These are phyloP conservation scores for Clinocottus analis DNA, from an alignment of 2,113 vertebrate species.

Conservation along the genomic window DNA sequence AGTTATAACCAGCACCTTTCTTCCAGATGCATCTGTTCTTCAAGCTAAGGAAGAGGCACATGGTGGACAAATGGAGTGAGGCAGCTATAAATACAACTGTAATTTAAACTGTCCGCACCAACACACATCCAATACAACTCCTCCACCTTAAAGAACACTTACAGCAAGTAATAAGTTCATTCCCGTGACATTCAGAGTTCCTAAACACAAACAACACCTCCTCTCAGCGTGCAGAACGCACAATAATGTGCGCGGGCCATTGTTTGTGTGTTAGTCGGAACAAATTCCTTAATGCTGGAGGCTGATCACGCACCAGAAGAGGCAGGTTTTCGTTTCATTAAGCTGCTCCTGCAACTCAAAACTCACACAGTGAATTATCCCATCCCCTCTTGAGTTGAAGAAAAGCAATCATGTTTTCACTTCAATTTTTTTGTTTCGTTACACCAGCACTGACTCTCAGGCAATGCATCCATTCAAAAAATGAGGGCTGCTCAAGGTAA, in stretches of 20 bases:
- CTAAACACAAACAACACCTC: constrained; percentile 4
- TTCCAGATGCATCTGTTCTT: constrained; percentile 20
- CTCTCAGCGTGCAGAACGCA: background rate
- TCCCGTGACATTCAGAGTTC: background rate
- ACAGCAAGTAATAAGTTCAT: constrained; percentile 28
- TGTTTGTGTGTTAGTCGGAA: constrained; percentile 26
- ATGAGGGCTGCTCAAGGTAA: constrained; percentile 70
- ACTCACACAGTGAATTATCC: constrained; percentile 61
- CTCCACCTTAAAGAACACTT: constrained; percentile 34
- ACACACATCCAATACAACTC: constrained; percentile 15
- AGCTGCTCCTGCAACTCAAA: constrained; percentile 41
- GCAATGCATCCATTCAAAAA: constrained; percentile 59
- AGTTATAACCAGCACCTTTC: constrained; percentile 15
- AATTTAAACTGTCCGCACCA: constrained; percentile 39
- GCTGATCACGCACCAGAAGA: constrained; percentile 42
- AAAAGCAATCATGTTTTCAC: constrained; percentile 68
- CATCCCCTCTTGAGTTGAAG: constrained; percentile 40
- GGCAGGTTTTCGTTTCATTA: constrained; percentile 57
- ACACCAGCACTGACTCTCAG: constrained; percentile 28
- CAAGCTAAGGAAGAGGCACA: constrained; percentile 14
- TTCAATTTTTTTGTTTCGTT: background rate
- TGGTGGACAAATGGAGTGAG: constrained; percentile 21
- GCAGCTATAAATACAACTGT: constrained; percentile 36
- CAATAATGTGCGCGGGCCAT: background rate
- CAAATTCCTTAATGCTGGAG: constrained; percentile 20